These are phyloP conservation scores for Platalea minor DNA, from an alignment of 2,797 vertebrate genomes.

Conservation along the genomic window DNA sequence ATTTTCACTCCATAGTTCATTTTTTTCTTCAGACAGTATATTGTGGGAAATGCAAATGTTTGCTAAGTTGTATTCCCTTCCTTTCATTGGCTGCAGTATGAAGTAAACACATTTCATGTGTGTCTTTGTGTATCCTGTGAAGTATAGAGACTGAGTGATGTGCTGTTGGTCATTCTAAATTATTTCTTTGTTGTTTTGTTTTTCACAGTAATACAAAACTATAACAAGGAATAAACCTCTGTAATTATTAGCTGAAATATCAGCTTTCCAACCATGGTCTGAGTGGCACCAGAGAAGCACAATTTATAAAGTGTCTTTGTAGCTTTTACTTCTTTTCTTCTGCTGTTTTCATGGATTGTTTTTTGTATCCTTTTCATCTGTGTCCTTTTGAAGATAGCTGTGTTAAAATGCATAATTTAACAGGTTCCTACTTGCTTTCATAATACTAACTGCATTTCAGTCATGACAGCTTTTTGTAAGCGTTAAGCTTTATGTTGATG, in stretches of 20 bases:
- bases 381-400: conserved; percentile 22
- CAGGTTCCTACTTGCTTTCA: conserved; percentile 47
- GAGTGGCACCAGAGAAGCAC: background rate
- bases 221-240: background rate
- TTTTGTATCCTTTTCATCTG: conserved; percentile 6
- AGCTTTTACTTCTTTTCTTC: background rate
- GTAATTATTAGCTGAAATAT: background rate
- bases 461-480: background rate
- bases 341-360: background rate
- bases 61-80: background rate
- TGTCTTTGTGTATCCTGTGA: background rate
- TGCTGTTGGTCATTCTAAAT: background rate
- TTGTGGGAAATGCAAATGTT: background rate
- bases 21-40: background rate
- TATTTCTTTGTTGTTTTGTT: background rate
- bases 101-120: background rate
- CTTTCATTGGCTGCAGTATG: background rate
- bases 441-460: conserved; percentile 27
- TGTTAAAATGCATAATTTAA: conserved; percentile 17
- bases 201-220: background rate
- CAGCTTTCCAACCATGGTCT: background rate
- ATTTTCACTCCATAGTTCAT: background rate
- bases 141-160: background rate
- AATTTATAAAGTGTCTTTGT: background rate
- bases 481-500: conserved; percentile 13